Evolutionary conservation across 2,113 vertebrate genomes (phyloP).

Genomic region (Leptobrachium leishanense): DNA sequence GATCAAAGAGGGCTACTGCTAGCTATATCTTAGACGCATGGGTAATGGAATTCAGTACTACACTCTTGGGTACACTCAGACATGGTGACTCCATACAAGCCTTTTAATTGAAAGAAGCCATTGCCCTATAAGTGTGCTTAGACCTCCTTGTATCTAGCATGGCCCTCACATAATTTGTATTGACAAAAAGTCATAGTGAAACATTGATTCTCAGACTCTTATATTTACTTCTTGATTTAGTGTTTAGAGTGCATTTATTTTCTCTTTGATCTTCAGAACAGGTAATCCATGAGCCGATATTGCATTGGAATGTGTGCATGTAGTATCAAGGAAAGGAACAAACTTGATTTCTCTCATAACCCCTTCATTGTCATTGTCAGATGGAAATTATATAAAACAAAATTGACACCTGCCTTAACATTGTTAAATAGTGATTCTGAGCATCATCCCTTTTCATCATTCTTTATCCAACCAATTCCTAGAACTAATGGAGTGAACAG

Average conservation of each 20-base stretch:
- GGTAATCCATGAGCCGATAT: slow-evolving; percentile 19
- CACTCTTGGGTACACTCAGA: neutral
- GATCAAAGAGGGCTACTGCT: neutral
- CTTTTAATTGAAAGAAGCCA: neutral
- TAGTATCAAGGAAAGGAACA: no score
- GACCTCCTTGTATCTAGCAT: neutral
- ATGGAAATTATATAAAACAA: no score
- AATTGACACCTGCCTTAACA: no score
- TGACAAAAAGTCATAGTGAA: slow-evolving; percentile 33
- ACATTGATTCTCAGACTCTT: slow-evolving; percentile 14
- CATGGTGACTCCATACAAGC: neutral
- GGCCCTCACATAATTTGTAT: slow-evolving; percentile 21
- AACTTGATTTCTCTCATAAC: no score
- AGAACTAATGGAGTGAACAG: no score
- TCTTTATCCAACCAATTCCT: no score
- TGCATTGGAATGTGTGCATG: neutral
- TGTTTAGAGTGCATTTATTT: slow-evolving; percentile 14
- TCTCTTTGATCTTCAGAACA: slow-evolving; percentile 9
- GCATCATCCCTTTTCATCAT: no score
- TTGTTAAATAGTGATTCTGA: no score
- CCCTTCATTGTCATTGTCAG: no score
- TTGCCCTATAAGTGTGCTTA: slow-evolving; percentile 9
- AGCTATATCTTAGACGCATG: neutral
- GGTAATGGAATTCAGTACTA: neutral
- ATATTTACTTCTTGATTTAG: slow-evolving; percentile 37